A percentile compares a stretch with the other conserved stretches of the same genome.
Conservation (phyloP, 2,113 vertebrate species). For the Sylvietta virens region DNA sequence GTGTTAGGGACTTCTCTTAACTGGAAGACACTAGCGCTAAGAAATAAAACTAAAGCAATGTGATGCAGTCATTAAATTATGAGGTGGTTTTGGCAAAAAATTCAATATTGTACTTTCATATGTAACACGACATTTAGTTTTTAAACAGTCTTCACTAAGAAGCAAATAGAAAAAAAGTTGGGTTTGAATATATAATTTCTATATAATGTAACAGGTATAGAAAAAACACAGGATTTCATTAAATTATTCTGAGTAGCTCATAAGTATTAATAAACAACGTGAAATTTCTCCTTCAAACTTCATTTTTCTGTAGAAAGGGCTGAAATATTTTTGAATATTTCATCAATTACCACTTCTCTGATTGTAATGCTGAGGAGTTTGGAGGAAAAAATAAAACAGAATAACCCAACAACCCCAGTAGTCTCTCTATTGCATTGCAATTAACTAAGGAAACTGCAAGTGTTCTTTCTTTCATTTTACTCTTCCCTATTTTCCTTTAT, state of each 20-base stretch:
- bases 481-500: slow-evolving; percentile 15
- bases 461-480: neutral
- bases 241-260: neutral
- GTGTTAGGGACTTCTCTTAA: neutral
- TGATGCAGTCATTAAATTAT: neutral
- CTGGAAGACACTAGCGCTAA: neutral
- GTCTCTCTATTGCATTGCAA: neutral
- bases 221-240: neutral
- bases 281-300: neutral
- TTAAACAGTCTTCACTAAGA: neutral
- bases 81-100: neutral
- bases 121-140: neutral
- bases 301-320: neutral
- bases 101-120: neutral
- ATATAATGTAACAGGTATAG: neutral
- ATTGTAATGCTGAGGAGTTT: neutral
- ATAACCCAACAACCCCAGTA: neutral
- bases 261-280: neutral
- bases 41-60: neutral
- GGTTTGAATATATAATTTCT: neutral
- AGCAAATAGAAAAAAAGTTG: neutral
- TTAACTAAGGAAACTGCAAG: neutral
- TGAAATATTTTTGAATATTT: neutral
- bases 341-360: neutral
- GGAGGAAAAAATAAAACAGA: neutral